Conservation (phyloP, 2,888 invertebrate species). For the Aphidoletes aphidimyza region DNA sequence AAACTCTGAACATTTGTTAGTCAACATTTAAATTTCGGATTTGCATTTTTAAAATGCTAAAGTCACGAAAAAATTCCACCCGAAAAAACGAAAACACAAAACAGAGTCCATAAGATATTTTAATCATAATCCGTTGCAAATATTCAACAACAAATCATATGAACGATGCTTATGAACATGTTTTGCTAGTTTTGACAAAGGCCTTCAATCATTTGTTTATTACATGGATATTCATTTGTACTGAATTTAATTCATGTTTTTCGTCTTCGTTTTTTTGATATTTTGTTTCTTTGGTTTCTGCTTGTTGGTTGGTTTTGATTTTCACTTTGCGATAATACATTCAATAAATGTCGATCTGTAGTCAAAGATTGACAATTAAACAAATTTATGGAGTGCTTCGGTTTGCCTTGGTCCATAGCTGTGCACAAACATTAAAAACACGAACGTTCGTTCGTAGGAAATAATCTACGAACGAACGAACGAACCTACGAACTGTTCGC, state of each 20-base stretch:
- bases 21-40: not conserved
- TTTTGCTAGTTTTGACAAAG: too few relatives aligned
- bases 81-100: not conserved
- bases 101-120: not conserved
- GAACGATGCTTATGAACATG: too few relatives aligned
- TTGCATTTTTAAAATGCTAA: not conserved
- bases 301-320: not conserved
- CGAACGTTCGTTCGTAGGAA: too few relatives aligned
- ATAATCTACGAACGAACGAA: too few relatives aligned
- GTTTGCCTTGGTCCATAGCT: too few relatives aligned
- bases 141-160: not conserved
- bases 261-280: not conserved
- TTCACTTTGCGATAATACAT: conserved; percentile 24
- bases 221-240: not conserved
- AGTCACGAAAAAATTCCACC: not conserved
- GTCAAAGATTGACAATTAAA: conserved; percentile 30
- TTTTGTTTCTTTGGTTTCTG: not conserved
- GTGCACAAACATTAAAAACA: too few relatives aligned
- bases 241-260: too few relatives aligned
- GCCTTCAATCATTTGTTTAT: too few relatives aligned
- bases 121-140: conserved; percentile 9
- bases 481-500: too few relatives aligned
- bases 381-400: conserved; percentile 2
- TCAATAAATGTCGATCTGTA: not conserved
- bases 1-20: too few relatives aligned